Evolutionary conservation across 2,797 vertebrate genomes (phyloP).

Genomic region (Myotis daubentonii): DNA sequence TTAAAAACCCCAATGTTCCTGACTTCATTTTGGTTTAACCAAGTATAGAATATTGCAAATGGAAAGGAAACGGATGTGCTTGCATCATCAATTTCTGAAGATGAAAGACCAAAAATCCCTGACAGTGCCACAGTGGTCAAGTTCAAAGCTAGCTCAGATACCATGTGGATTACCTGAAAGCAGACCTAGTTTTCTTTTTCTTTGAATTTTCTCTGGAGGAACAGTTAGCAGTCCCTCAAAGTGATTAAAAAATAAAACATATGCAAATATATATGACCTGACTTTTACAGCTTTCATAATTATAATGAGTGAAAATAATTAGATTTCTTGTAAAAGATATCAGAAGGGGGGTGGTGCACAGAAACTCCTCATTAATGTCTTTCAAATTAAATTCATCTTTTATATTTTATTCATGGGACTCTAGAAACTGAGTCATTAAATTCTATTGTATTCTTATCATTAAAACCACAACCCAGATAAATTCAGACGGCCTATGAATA

Average conservation of each 20-base stretch:
- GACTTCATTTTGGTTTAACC: slow-evolving; percentile 53
- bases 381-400: slow-evolving; percentile 48
- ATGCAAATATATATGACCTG: slow-evolving; percentile 51
- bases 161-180: neutral
- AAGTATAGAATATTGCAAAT: slow-evolving; percentile 17
- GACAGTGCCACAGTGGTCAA: neutral
- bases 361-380: neutral
- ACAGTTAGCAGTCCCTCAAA: neutral
- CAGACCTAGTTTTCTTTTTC: slow-evolving; percentile 15
- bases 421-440: slow-evolving; percentile 51
- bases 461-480: slow-evolving; percentile 53
- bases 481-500: slow-evolving; percentile 31
- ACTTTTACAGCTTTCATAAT: slow-evolving; percentile 61
- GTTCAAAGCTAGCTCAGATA: neutral
- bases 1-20: neutral
- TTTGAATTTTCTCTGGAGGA: neutral
- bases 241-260: slow-evolving; percentile 44
- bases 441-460: slow-evolving; percentile 35
- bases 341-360: neutral
- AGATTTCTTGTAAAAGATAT: slow-evolving; percentile 39
- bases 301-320: slow-evolving; percentile 58
- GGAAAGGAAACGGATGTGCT: neutral
- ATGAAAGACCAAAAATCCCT: neutral
- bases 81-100: slow-evolving; percentile 14
- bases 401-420: slow-evolving; percentile 63